A percentile compares a stretch with the other conserved stretches of the same genome.
Conservation (phyloP, 2,888 invertebrate species). For the Drosophila mercatorum region DNA sequence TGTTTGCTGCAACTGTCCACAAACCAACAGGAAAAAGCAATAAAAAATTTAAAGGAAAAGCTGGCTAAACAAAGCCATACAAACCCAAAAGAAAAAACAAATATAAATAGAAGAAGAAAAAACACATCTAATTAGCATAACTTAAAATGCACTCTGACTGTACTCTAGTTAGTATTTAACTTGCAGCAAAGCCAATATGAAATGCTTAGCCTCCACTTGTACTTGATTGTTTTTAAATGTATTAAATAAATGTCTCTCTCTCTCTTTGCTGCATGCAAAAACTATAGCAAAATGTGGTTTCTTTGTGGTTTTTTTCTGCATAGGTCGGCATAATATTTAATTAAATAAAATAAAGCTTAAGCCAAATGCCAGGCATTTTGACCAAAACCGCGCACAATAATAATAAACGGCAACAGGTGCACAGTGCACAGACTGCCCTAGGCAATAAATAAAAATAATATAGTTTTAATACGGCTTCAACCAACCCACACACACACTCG, state of each 20-base stretch:
- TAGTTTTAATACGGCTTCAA: constrained; percentile 24
- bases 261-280: constrained; percentile 13
- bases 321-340: not conserved
- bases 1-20: constrained; percentile 21
- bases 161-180: constrained; percentile 34
- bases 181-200: constrained; percentile 36
- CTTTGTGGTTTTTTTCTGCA: not conserved
- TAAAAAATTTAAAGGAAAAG: constrained; percentile 3
- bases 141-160: constrained; percentile 54
- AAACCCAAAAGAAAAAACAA: not conserved
- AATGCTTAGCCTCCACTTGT: constrained; percentile 13
- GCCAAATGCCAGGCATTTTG: not conserved
- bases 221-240: constrained; percentile 14
- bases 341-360: not conserved
- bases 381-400: not conserved
- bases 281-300: not conserved
- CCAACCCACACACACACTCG: constrained; percentile 2
- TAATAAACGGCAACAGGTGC: constrained; percentile 60
- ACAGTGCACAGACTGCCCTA: constrained; percentile 33
- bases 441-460: constrained; percentile 31
- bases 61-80: constrained; percentile 6
- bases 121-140: constrained; percentile 57
- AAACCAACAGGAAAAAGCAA: constrained; percentile 8
- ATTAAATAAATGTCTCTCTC: constrained; percentile 27
- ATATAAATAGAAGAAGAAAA: constrained; percentile 1